These are phyloP conservation scores for Mactra quadrangularis DNA, from an alignment of 1,140 invertebrate genomes.

Conservation along the genomic window DNA sequence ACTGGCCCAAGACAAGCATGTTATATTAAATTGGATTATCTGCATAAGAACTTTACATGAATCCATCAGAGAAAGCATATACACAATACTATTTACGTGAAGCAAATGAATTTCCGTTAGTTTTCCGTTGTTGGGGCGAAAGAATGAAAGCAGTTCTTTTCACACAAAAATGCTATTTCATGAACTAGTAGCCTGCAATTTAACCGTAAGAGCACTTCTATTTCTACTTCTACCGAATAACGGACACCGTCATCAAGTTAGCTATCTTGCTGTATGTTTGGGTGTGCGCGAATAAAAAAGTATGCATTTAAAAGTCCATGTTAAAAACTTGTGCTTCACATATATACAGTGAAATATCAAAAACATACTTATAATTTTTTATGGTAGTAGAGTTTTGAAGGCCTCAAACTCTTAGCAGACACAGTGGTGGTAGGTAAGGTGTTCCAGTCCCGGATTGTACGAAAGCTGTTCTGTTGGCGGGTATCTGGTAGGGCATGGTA, in stretches of 20 bases:
- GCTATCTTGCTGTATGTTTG: background rate
- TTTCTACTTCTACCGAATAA: constrained; percentile 23
- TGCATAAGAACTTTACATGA: too few species aligned
- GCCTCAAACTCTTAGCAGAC: background rate
- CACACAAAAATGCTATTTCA: too few species aligned
- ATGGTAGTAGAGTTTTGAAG: too few species aligned
- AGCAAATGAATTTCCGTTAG: too few species aligned
- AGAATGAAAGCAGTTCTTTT: too few species aligned
- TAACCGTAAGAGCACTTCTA: background rate
- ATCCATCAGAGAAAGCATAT: too few species aligned
- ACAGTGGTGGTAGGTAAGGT: background rate
- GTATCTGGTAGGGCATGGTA: background rate
- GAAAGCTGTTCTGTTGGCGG: background rate
- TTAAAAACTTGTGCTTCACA: too few species aligned
- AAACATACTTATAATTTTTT: background rate
- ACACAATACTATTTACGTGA: too few species aligned
- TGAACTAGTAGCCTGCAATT: too few species aligned
- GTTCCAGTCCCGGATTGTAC: constrained; percentile 30
- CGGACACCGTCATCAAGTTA: constrained; percentile 22
- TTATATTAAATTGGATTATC: too few species aligned
- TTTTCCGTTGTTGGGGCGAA: too few species aligned
- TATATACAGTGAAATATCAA: background rate
- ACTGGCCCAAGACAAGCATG: too few species aligned
- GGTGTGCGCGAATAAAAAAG: background rate
- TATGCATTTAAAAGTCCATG: background rate